phyloP scores from a whole-genome alignment of 2,797 vertebrate genomes.

The Crocidura indochinensis region DNA sequence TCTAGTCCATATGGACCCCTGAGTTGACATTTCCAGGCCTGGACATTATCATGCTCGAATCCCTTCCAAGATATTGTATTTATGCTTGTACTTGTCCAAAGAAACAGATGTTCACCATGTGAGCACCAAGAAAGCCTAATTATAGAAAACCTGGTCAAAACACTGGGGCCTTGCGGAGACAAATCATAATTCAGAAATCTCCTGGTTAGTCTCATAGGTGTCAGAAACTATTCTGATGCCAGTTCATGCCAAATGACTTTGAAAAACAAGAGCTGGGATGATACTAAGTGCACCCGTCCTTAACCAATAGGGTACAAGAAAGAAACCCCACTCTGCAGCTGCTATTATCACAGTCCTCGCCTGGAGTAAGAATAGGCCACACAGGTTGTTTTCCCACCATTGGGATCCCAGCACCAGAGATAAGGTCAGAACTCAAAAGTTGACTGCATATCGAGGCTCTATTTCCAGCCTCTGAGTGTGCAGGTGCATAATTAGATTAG shows the following conservation, averaged over 20 bases:
- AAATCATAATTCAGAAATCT: slow-evolving; percentile 2
- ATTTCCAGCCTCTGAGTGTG: not conserved
- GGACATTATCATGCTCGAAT: slow-evolving; percentile 3
- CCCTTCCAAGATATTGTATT: slow-evolving; percentile 39
- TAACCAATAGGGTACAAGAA: too few relatives aligned
- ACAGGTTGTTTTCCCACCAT: too few relatives aligned
- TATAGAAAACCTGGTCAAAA: slow-evolving; percentile 23
- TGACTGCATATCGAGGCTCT: too few relatives aligned
- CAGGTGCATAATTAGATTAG: not conserved
- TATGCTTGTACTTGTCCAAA: slow-evolving; percentile 9
- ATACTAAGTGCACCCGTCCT: not conserved
- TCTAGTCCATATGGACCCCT: too few relatives aligned
- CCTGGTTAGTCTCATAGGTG: not conserved
- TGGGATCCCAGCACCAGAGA: too few relatives aligned
- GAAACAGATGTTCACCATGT: slow-evolving; percentile 42
- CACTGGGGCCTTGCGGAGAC: not conserved
- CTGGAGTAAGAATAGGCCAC: not conserved
- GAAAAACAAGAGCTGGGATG: not conserved
- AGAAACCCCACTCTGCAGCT: not conserved
- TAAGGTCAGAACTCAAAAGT: too few relatives aligned
- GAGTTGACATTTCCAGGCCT: not conserved
- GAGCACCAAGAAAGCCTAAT: not conserved
- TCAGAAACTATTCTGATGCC: not conserved
- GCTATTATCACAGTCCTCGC: not conserved
- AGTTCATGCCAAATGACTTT: not conserved